Evolutionary conservation across 1,140 invertebrate genomes (phyloP), one percentile per base, ranked within the genome.

Genomic region (Periplaneta americana): DNA sequence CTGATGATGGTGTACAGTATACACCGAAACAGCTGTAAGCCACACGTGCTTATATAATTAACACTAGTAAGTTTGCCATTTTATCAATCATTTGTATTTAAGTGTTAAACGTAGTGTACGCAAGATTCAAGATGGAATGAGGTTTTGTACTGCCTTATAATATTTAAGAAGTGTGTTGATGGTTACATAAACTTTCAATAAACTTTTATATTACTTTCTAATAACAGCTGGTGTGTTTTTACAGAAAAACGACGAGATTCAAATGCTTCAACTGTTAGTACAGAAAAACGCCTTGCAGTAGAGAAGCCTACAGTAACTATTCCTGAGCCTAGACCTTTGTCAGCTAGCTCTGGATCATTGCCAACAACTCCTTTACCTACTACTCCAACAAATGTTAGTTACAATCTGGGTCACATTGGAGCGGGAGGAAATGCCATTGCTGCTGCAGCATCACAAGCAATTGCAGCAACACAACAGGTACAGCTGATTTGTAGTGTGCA

Each of bases 391-490:
- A 84, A 86, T 82, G 85, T 88, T 77, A 87, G 86, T 34, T 91
- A 91, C 83, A 91, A 88, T 84, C 85, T 92, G 75, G 91, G 89
- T 84, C 92, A 92, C 84, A 89, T 94, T 80, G 93, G 91, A n/a
- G 88, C 90, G 32, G 94, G 95, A 74, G 95, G 95, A 33, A 98
- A 94, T 86, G 96, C 97, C 0, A 97, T 99, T 82, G 97, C 97
- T 0, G 97, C 96, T 2, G 97, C 97, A 22, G 97, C 97, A 0
- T 98, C 97, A 32, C 97, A 99, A 88, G 97, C 97, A 0, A 99
- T 99, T 82, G 97, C 96, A 17, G 97, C 97, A 8, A 99, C 98
- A 22, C 97, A 99, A 85, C 97, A 98, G 90, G 93, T 94, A 87
- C 34, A n/a, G n/a, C n/a, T n/a, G n/a, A n/a, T n/a, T n/a, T n/a